Evolutionary conservation across 2,113 vertebrate genomes (phyloP).

Genomic region (Pristiophorus japonicus): DNA sequence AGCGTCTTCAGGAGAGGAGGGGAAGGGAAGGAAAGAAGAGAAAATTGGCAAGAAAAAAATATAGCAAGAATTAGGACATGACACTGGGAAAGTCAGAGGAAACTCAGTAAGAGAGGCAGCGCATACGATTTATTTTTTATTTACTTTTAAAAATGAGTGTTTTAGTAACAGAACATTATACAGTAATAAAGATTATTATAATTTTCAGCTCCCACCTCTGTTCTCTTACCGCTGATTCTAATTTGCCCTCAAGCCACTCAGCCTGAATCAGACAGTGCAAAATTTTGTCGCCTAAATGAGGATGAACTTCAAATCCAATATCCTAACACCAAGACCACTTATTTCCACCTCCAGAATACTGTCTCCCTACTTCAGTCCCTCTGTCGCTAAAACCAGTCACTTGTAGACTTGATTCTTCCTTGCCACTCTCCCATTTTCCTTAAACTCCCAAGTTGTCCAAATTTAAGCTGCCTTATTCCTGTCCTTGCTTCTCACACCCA

Average conservation of each 20-base stretch:
- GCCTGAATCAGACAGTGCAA: background rate
- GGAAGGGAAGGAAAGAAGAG: background rate
- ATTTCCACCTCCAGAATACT: background rate
- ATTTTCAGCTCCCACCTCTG: background rate
- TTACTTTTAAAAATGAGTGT: background rate
- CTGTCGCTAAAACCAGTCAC: background rate
- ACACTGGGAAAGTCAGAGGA: background rate
- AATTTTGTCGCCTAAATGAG: background rate
- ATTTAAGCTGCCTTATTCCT: background rate
- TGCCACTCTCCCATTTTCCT: background rate
- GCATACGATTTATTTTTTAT: background rate
- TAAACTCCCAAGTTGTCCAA: background rate
- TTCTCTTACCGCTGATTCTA: background rate
- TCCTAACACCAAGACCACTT: background rate
- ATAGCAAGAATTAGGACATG: conserved; percentile 7
- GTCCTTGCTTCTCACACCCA: background rate
- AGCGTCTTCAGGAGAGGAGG: background rate
- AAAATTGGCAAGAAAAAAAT: conserved; percentile 15
- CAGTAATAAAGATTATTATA: background rate
- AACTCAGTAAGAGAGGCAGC: background rate
- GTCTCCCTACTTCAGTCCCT: background rate
- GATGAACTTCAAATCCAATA: background rate
- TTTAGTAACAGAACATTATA: background rate
- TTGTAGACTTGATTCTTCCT: background rate
- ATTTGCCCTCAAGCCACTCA: background rate